Base-by-base conservation (phyloP, 2,888 invertebrate genomes). In the Drosophila quinaria region DNA sequence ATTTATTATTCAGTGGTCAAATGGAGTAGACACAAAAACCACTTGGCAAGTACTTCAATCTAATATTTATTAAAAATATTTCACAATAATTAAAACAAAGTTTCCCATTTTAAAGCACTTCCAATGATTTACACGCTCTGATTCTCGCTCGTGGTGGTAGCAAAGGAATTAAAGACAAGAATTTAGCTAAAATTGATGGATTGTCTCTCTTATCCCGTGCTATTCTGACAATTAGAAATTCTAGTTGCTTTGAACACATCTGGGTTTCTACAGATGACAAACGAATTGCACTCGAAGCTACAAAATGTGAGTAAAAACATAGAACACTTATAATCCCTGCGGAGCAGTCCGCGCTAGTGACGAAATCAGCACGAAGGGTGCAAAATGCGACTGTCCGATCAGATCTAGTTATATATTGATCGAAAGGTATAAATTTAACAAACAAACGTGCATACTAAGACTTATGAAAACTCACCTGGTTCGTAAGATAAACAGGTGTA, bases 91-190 rank as follows among this genome's bases (percentile, higher is more conserved):
- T 33, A 33, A 33, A 31, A 4, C 8, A 2, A 29, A 5, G 25
- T 5, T 6, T 65, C 9, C 35, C 2, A n/a, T 17, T 19, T 3
- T 4, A 22, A 37, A 78, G 78, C 41, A 41, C 47, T 1, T 2
- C 39, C 8, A 75, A 69, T 50, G 72, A 78, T 54, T 9, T 83
- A 4, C 76, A 89, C 13, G 96, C 95, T 0, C 91, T 97, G 15
- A 94, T 97, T 68, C 93, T 97, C 44, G 97, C 97, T 2, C 93
- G 97, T 90, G 96, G 96, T 44, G 96, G 97, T 31, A 97, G 97
- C 4, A 96, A 96, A 92, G 95, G 96, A n/a, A 94, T 97, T 59
- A 94, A 92, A 0, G 90, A 95, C 67, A 97, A 97, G 92, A 97
- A 97, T 92, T 90, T 97, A 31, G 94, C 94, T 37, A 90, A 91